Evolutionary conservation across 2,113 vertebrate species (phyloP).

Genomic region (Ifrita kowaldi): DNA sequence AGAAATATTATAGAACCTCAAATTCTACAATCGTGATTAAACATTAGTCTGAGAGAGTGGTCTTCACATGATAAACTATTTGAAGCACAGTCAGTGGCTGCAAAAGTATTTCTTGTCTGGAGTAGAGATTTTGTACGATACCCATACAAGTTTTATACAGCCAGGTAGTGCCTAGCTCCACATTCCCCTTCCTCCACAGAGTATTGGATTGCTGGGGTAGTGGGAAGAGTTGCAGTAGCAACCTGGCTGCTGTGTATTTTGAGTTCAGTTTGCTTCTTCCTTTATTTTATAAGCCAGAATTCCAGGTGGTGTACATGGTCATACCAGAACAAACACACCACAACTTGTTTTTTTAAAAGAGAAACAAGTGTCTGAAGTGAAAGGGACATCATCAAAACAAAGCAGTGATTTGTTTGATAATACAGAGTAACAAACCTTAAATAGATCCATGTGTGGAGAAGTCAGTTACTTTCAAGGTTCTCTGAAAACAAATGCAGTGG

Average conservation of each 20-base stretch:
- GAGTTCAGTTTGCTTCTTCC: neutral
- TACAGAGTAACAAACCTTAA: neutral
- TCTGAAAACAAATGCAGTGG: neutral
- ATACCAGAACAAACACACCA: neutral
- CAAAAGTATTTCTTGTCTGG: neutral
- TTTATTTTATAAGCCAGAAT: neutral
- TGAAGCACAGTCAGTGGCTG: neutral
- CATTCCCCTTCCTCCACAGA: rapidly evolving
- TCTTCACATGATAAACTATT: neutral
- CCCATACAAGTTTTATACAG: neutral
- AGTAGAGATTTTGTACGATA: neutral
- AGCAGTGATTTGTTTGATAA: neutral
- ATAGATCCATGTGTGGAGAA: neutral
- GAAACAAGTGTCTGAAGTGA: neutral
- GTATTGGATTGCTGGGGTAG: neutral
- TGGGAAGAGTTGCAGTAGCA: neutral
- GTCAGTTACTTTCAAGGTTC: neutral
- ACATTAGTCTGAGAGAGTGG: neutral
- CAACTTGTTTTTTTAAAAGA: neutral
- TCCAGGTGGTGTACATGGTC: neutral
- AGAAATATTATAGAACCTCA: neutral
- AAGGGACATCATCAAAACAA: neutral
- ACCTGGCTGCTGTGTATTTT: neutral
- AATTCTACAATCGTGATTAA: neutral
- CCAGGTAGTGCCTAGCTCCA: neutral